Evolutionary conservation across 2,888 invertebrate species (phyloP).

Genomic region (Chymomyza amoena): DNA sequence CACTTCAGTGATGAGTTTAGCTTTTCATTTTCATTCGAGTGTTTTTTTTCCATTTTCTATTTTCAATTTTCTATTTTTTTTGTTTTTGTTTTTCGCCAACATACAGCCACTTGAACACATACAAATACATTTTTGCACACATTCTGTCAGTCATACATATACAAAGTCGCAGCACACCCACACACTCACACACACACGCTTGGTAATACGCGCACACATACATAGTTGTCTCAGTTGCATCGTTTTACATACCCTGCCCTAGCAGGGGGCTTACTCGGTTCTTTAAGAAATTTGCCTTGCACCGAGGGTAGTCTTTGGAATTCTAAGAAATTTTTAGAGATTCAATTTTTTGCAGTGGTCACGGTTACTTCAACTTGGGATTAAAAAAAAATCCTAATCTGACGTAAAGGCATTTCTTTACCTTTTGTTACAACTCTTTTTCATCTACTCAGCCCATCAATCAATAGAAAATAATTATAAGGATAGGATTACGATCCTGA

Average conservation of each 20-base stretch:
- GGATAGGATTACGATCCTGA: too few species aligned
- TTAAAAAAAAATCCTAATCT: too few species aligned
- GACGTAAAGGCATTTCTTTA: too few species aligned
- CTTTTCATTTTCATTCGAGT: slow-evolving; percentile 17
- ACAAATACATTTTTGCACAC: slow-evolving; percentile 5
- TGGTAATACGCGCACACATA: slow-evolving; percentile 23
- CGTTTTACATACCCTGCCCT: slow-evolving; percentile 5
- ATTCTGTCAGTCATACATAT: slow-evolving; percentile 16
- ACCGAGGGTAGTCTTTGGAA: too few species aligned
- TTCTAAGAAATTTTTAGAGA: too few species aligned
- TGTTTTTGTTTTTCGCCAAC: slow-evolving; percentile 5
- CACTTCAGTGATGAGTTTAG: slow-evolving; percentile 54
- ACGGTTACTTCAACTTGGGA: too few species aligned
- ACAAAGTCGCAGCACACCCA: slow-evolving; percentile 12
- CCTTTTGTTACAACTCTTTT: too few species aligned
- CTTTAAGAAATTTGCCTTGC: too few species aligned
- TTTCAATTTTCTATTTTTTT: background rate
- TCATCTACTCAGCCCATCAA: too few species aligned
- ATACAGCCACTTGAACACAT: slow-evolving; percentile 22
- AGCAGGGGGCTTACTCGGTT: too few species aligned
- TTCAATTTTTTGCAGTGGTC: too few species aligned
- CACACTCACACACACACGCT: background rate
- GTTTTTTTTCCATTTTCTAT: background rate
- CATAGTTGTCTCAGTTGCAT: slow-evolving; percentile 55
- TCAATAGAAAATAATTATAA: too few species aligned